Base-by-base conservation (phyloP, 2,888 invertebrate genomes). In the Periphyllus acericola region DNA sequence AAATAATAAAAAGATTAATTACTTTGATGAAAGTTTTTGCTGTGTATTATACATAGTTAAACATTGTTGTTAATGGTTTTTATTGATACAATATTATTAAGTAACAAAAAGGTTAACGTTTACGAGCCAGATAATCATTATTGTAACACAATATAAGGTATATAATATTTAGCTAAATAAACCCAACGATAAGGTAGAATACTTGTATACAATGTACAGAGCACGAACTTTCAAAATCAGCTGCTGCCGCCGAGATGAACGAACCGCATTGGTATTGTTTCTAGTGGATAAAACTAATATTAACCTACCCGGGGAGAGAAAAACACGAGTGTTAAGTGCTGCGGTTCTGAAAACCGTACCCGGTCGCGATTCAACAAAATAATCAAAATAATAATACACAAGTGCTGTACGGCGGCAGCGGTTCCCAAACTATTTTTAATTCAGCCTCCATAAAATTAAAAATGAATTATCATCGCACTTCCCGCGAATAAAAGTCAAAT, bases 1-100 rank as follows among this genome's bases (percentile, higher is more conserved):
- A 36, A 80, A 80, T 60, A 80, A 60, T 80, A 80, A 80, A 60
- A 60, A 60, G 60, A 80, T 80, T 60, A 60, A 80, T 80, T 60
- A 78, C 32, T 46, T 32, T 52, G 32, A 21, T 52, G 21, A 78
- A 78, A 78, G 78, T 60, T 66, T 80, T 36, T 36, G 19, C 36
- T 34, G 36, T 25, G 21, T 25, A 25, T 25, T 60, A 60, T 25
- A 21, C 8, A 55, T 60, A 21, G 60, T 25, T 60, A 60, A 60
- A 60, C 60, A 60, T 25, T 25, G 9, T 21, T 21, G 60, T 25
- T 60, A 25, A 60, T 25, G 60, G 60, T 25, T 25, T 68, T 68
- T 68, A 68, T 68, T 68, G 68, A 68, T 29, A n/a, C 25, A 68
- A 29, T n/a, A n/a, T 29, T 66, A 66, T n/a, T 29, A 60, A 68